Percentiles rank a stretch among this genome's conserved stretches.
These are phyloP conservation scores for Dendrocincla fuliginosa DNA, from an alignment of 2,797 vertebrate genomes.

Conservation along the genomic window DNA sequence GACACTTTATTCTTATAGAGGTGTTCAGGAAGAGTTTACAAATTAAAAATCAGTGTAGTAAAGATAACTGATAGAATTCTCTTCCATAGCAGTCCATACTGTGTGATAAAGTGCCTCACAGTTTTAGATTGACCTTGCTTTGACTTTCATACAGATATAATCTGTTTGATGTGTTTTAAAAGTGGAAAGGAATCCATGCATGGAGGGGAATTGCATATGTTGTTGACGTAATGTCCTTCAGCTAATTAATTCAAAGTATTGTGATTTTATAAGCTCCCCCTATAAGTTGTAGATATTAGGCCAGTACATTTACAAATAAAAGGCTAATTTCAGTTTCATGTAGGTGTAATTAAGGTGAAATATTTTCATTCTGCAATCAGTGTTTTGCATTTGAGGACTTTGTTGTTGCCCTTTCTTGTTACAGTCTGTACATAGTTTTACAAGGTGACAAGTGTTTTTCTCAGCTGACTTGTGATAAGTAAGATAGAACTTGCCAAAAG, in stretches of 20 bases:
- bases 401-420: not conserved
- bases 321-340: not conserved
- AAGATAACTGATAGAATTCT: not conserved
- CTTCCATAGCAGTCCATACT: not conserved
- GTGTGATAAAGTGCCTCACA: not conserved
- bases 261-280: not conserved
- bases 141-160: constrained; percentile 48
- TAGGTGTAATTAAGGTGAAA: constrained; percentile 5
- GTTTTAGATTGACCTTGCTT: constrained; percentile 44
- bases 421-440: not conserved
- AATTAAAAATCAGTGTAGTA: not conserved
- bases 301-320: constrained; percentile 8
- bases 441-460: not conserved
- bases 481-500: not conserved
- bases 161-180: constrained; percentile 28
- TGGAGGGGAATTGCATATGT: not conserved
- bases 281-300: constrained; percentile 5
- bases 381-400: not conserved
- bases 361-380: not conserved
- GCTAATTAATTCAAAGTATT: constrained; percentile 3
- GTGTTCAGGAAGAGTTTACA: not conserved
- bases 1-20: not conserved
- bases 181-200: not conserved
- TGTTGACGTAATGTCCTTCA: constrained; percentile 31
- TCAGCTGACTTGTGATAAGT: not conserved